Evolutionary conservation across 2,888 invertebrate species (phyloP), one percentile per base, ranked within the genome.

Genomic region (Linyphia triangularis): DNA sequence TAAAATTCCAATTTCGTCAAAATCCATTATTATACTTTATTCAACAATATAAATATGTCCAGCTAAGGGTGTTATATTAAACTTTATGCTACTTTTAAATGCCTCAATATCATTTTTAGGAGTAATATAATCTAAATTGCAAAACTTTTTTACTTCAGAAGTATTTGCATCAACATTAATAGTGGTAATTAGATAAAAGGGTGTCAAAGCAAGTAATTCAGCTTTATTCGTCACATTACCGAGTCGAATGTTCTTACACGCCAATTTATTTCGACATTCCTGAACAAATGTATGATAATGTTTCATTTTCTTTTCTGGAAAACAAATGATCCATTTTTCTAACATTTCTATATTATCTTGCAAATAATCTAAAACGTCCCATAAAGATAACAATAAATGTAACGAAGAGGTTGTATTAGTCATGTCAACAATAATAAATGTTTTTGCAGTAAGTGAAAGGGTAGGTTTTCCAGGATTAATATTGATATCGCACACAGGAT

Each of bases 301-400:
- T 33, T 30, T 51, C 7, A 75, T 30, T 57, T 33, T 28, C 59
- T 75, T 75, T 75, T 75, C 75, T 2, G 75, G 75, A 61, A 75
- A 75, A 75, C 75, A 75, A 33, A 75, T 75, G n/a, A 75, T 30
- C 75, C 75, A 75, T 5, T 22, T 28, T 30, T 75, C 75, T 33
- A 75, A 19, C 59, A 59, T 75, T 13, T 75, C 59, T 13, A 75
- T 5, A 24, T 75, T 75, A 6, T 59, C 33, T 28, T 75, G 59
- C 5, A 75, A 22, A 1, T 61, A 75, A 75, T 75, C 75, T 10
- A 75, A 59, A 19, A 75, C 33, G 59, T 75, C 75, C 75, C 75
- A 75, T 30, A 75, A 59, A 33, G 30, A 59, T 24, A 75, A n/a
- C 19, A 75, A 37, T 22, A 59, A 59, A 33, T 75, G 30, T 22